Evolutionary conservation across 2,797 vertebrate genomes (phyloP), one percentile per base, ranked within the genome.

Genomic region (Rhinogobio ventralis): DNA sequence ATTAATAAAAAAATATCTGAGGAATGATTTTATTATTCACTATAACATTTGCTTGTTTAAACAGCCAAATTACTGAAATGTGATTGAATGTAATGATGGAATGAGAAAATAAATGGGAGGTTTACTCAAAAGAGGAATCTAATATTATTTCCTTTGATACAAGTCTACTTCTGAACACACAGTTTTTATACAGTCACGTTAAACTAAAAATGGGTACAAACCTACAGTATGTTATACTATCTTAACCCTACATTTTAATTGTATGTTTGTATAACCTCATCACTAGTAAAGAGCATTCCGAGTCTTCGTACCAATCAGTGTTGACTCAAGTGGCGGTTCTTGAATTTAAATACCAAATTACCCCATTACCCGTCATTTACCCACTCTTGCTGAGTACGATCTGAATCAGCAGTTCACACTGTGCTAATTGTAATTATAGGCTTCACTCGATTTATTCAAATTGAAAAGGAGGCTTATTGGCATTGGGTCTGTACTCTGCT

Each of bases 401-500:
- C 94, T 95, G 93, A 95, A 94, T 96, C 94, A 95, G 94, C 93
- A 92, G 90, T 93, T 95, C 94, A 94, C 93, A 94, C 94, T 94
- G 94, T 92, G 94, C 93, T 95, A 96, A 96, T 96, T 96, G 94
- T 95, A 96, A 96, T 96, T 95, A 96, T 93, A 93, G 94, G 93
- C 91, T 94, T 93, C 91, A 93, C 94, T 94, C 92, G 92, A 94
- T 95, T 94, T 93, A 94, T 95, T 94, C 91, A 94, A 95, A 95
- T 95, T 94, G 93, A 93, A 91, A 94, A 95, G 94, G 94, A 95
- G 93, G 92, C 92, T 92, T 93, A 92, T 95, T 94, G 93, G 90
- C 92, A 92, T 86, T 93, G 92, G 93, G 93, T 94, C 90, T 92
- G 91, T 91, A 93, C 89, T 94, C 94, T 92, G 91, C 88, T 92